A percentile compares a stretch with the other conserved stretches of the same genome.
These are phyloP conservation scores for Melospiza georgiana DNA, from an alignment of 2,113 vertebrate species.

Conservation along the genomic window DNA sequence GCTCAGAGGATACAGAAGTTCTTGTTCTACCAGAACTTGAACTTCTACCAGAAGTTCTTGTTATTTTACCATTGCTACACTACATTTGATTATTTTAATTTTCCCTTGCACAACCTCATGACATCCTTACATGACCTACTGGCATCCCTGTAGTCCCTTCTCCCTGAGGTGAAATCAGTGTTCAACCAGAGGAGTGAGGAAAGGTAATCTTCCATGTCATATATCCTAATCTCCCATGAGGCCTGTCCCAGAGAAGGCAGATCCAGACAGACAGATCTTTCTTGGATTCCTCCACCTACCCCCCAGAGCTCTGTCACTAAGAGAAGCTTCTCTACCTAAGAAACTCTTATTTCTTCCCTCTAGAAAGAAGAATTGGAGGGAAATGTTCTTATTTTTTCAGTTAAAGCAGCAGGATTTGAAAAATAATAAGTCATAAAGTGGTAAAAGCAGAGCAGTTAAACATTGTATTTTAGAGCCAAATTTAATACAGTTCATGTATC, in stretches of 20 bases:
- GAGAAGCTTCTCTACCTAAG: background rate
- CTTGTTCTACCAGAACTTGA: background rate
- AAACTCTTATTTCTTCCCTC: background rate
- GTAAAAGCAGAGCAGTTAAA: background rate
- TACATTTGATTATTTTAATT: background rate
- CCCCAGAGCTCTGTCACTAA: background rate
- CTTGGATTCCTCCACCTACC: background rate
- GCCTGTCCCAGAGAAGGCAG: background rate
- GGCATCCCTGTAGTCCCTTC: background rate
- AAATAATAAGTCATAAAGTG: background rate
- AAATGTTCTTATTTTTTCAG: background rate
- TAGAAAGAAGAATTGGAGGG: background rate
- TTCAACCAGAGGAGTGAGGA: background rate
- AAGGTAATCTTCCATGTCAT: background rate
- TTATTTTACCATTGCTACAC: background rate
- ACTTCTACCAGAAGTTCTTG: background rate
- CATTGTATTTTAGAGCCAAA: background rate
- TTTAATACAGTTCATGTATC: background rate
- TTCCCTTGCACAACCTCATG: background rate
- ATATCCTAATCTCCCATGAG: background rate
- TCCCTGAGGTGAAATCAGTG: accelerated
- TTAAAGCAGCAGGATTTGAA: background rate
- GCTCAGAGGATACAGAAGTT: background rate
- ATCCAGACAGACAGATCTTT: background rate
- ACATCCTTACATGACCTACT: background rate